Evolutionary conservation across 2,797 vertebrate genomes (phyloP), one percentile per base, ranked within the genome.

Genomic region (Pachyuromys duprasi): DNA sequence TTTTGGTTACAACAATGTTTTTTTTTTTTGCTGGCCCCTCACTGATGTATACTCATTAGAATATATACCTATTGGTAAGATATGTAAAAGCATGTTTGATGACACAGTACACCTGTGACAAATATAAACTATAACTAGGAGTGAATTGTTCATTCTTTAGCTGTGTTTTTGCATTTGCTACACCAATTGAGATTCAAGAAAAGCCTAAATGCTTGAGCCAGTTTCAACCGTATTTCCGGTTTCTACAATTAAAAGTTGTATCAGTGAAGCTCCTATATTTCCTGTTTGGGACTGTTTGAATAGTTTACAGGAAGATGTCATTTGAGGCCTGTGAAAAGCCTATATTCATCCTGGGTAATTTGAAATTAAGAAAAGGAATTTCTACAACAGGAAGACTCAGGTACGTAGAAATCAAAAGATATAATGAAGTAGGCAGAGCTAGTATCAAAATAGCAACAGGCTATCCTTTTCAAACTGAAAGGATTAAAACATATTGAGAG

Each of bases 201-300:
- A 92, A 95, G 31, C 57, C 12, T 11, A 63, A 57, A 36, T 63
- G 14, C 26, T 72, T 75, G 69, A 94, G 33, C 5, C 53, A 72
- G 63, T 87, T 89, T 92, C 60, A 89, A 70, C 65, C 91, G 6
- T 67, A 92, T 92, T 95, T 96, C 76, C 74, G 83, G 26, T 55
- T 62, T 91, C 97, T 63, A 80, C 4, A 91, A 84, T 80, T 28
- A 83, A 89, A 93, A 89, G 13, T 57, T 75, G 2, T 67, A 89
- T 89, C 67, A 67, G 84, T 15, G 39, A 69, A 78, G 8, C 13
- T 91, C 24, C 8, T 91, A 55, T 53, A 95, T 95, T 74, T 49
- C 45, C 26, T 88, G 57, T 89, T 70, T 75, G 60, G 28, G 42
- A 92, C 67, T 88, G 20, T 89, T 91, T 95, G 86, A 95, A 72